Evolutionary conservation across 2,888 invertebrate species (phyloP), one percentile per base, ranked within the genome.

Genomic region (Neuroscelio doddi): DNA sequence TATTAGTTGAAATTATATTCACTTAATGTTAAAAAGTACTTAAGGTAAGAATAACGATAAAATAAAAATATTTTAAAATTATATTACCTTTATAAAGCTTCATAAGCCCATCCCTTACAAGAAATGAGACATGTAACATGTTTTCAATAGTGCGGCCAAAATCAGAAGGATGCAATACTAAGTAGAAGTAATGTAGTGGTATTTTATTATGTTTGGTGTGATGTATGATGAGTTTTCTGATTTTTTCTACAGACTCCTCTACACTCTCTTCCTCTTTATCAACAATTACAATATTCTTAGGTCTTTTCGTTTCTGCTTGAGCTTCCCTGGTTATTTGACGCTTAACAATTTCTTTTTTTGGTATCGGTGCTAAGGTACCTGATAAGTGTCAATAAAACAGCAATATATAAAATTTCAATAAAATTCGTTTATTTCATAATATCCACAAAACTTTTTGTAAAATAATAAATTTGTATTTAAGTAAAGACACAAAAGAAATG

Each of bases 141-240:
- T 91, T 91, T 84, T 91, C 90, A 0, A 91, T 85, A 21, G 90
- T 89, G 49, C 85, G 83, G 1, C 87, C 83, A 85, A 90, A 91
- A 81, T 87, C 87, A 24, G 76, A 74, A 0, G 90, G 90, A 79
- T 91, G 87, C 57, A 90, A 77, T 12, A 90, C 87, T 7, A 88
- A 78, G 72, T 87, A 85, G 81, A 88, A 90, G 79, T 89, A 90
- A 70, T 87, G 86, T 1, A 91, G 80, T 0, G 89, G 87, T 24
- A 80, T 57, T 1, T 73, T 57, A 62, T 85, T 85, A 1, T 78
- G 77, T 36, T 84, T 83, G 76, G 85, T 88, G 45, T 84, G 80
- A 30, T 85, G 80, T 0, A 53, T 77, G 21, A 91, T 81, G 58
- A 88, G 86, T 0, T 85, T 81, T 68, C 82, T 79, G 26, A 90